Conservation (phyloP, 2,888 invertebrate species). For the Stenoptilia bipunctidactyla region DNA sequence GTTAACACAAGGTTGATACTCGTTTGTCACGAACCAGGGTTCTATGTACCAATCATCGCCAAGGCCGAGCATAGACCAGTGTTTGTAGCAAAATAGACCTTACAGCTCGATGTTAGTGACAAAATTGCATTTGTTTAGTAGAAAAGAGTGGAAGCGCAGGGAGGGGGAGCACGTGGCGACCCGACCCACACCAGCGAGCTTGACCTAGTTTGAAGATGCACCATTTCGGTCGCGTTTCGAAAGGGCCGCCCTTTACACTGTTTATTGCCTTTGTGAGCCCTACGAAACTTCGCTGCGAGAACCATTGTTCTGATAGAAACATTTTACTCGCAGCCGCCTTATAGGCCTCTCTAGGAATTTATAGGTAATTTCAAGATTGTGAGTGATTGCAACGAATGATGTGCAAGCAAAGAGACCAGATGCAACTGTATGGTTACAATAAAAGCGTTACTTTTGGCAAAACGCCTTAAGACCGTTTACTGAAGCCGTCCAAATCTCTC, state of each 20-base stretch:
- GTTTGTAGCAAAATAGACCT: constrained; percentile 27
- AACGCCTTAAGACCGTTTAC: constrained; percentile 18
- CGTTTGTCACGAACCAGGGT: background rate
- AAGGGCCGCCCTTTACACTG: constrained; percentile 41
- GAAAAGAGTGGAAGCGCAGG: constrained; percentile 17
- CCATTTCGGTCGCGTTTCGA: constrained; percentile 55
- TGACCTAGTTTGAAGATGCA: constrained; percentile 65
- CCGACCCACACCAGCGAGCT: constrained; percentile 54
- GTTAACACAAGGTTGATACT: background rate
- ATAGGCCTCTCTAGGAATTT: too few species aligned
- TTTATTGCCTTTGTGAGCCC: background rate
- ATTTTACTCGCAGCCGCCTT: too few species aligned
- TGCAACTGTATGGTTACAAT: constrained; percentile 1
- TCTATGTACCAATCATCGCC: constrained; percentile 26
- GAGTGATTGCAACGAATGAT: too few species aligned
- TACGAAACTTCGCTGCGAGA: too few species aligned
- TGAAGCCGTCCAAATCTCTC: constrained; percentile 1
- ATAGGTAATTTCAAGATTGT: too few species aligned
- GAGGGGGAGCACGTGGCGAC: constrained; percentile 45
- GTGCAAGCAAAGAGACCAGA: too few species aligned
- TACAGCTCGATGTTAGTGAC: constrained; percentile 21
- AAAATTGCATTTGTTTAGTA: constrained; percentile 24
- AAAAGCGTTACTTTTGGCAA: constrained; percentile 27
- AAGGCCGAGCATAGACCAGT: constrained; percentile 30
- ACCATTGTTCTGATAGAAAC: too few species aligned